These are phyloP conservation scores for Tridacna gigas DNA, from an alignment of 2,888 invertebrate genomes.

Conservation along the genomic window DNA sequence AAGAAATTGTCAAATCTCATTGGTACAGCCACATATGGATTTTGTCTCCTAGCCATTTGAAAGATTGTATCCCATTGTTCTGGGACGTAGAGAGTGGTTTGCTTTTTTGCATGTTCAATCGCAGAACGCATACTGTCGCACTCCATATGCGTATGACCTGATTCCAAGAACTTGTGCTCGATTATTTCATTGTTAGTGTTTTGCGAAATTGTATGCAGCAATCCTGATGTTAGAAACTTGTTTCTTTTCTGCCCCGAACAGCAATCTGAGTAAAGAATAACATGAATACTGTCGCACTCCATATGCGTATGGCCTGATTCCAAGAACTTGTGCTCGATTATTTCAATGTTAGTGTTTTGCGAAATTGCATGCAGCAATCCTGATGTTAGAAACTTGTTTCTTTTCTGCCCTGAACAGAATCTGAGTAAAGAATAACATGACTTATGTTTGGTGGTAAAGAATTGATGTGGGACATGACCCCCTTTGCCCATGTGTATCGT, in stretches of 20 bases:
- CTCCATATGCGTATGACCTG: constrained; percentile 51
- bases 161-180: constrained; percentile 52
- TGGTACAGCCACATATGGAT: constrained; percentile 14
- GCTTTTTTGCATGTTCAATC: constrained; percentile 10
- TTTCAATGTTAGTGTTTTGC: constrained; percentile 45
- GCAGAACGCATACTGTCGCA: constrained; percentile 36
- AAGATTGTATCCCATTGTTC: constrained; percentile 22
- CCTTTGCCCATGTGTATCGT: no score
- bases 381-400: constrained; percentile 53
- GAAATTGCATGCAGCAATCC: constrained; percentile 53
- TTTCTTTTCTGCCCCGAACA: constrained; percentile 51
- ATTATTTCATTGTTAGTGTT: constrained; percentile 27
- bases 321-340: constrained; percentile 26
- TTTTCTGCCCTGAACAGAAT: no score
- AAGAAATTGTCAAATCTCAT: not conserved
- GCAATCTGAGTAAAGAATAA: constrained; percentile 48
- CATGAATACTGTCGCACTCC: constrained; percentile 38
- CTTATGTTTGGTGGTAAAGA: no score
- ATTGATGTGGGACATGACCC: no score
- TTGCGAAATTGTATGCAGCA: constrained; percentile 29
- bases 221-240: constrained; percentile 38
- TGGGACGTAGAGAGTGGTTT: not conserved
- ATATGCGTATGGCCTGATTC: constrained; percentile 45
- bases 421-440: no score
- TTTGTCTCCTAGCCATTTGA: constrained; percentile 28